Evolutionary conservation across 1,140 invertebrate species (phyloP).

Genomic region (Tetramorium simillimum): DNA sequence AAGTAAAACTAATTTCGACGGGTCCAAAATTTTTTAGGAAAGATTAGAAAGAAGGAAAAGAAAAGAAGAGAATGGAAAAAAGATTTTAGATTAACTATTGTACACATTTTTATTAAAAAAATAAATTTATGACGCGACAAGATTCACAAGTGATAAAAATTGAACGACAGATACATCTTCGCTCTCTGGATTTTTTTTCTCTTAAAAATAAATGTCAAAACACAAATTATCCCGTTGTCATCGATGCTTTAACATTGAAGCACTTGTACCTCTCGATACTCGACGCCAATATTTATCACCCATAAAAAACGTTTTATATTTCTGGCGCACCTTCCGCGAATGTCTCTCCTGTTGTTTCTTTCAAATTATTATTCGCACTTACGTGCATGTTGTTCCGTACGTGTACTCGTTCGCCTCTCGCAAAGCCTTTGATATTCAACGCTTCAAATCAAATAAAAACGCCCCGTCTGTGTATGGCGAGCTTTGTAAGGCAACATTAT

Average conservation of each 20-base stretch:
- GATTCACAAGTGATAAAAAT: neutral
- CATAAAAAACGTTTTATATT: neutral
- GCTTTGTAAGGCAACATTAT: slow-evolving; percentile 53
- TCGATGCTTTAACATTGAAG: neutral
- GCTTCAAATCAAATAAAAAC: slow-evolving; percentile 61
- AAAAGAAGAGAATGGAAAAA: neutral
- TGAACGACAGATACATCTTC: neutral
- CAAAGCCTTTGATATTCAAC: slow-evolving; percentile 56
- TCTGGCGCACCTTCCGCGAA: neutral
- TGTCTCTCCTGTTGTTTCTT: slow-evolving; percentile 30
- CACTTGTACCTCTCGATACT: neutral
- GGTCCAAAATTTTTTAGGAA: neutral
- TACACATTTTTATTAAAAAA: slow-evolving; percentile 9
- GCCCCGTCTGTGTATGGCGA: slow-evolving; percentile 16
- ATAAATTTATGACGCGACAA: neutral
- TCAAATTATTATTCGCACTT: slow-evolving; percentile 56
- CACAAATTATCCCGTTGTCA: neutral
- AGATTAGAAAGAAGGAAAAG: neutral
- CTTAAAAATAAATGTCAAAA: neutral
- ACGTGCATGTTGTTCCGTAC: slow-evolving; percentile 10
- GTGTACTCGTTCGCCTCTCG: slow-evolving; percentile 6
- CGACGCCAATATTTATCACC: neutral
- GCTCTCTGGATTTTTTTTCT: neutral
- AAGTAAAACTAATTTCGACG: slow-evolving; percentile 12
- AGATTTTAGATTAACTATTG: neutral